phyloP scores from a whole-genome alignment of 2,113 vertebrate species.

The Cyphomyrus plagiostoma region DNA sequence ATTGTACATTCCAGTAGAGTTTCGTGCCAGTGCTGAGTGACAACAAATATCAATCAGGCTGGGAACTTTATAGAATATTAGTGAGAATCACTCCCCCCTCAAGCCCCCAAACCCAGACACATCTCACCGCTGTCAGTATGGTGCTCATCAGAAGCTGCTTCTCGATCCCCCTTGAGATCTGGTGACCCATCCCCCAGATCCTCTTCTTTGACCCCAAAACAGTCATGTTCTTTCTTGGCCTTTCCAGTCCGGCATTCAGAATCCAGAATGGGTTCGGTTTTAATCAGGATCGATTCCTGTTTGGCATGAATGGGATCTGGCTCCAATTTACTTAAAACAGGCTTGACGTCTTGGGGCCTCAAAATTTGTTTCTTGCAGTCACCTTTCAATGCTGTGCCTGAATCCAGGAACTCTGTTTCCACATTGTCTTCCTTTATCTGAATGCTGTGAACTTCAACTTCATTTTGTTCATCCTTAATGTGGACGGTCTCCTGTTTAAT shows the following conservation, averaged over 20 bases:
- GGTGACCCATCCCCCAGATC: slow-evolving; percentile 26
- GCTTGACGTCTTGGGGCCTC: slow-evolving; percentile 13
- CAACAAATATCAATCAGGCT: neutral
- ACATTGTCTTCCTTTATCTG: slow-evolving; percentile 27
- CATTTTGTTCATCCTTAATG: slow-evolving; percentile 54
- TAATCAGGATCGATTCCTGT: neutral
- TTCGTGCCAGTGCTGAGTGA: neutral
- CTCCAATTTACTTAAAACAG: slow-evolving; percentile 26
- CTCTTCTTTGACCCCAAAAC: slow-evolving; percentile 24
- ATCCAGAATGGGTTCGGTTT: slow-evolving; percentile 11
- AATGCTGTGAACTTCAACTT: slow-evolving; percentile 14
- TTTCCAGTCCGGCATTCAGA: neutral
- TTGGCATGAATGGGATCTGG: slow-evolving; percentile 10
- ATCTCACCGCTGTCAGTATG: slow-evolving; percentile 40
- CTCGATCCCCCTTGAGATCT: slow-evolving; percentile 23
- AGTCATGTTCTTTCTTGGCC: slow-evolving; percentile 46
- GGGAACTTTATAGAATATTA: neutral
- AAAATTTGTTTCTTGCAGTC: neutral
- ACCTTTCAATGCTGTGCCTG: neutral
- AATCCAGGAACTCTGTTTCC: slow-evolving; percentile 3
- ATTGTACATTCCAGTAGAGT: neutral
- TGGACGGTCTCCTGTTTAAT: slow-evolving; percentile 27
- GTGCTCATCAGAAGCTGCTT: slow-evolving; percentile 1
- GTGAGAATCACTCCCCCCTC: neutral
- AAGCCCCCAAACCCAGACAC: neutral